Percentiles rank a stretch among this genome's conserved stretches.
These are phyloP conservation scores for Lycia hirtaria DNA, from an alignment of 2,888 invertebrate species.

Conservation along the genomic window DNA sequence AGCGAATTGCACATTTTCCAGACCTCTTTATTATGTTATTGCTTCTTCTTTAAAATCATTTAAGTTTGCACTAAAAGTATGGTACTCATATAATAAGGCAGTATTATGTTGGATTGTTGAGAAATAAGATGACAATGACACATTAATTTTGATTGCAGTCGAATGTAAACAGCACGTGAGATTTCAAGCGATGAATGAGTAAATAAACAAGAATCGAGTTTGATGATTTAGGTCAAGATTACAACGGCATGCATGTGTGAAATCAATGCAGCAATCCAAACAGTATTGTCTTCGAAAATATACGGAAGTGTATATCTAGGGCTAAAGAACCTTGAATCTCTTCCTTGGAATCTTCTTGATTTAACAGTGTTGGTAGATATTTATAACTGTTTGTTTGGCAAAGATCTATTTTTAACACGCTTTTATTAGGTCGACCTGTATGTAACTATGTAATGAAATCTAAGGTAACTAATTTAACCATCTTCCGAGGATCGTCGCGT, in stretches of 20 bases:
- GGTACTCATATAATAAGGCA: too few species aligned
- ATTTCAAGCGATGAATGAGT: slow-evolving; percentile 49
- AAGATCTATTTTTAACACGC: neutral
- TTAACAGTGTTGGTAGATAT: neutral
- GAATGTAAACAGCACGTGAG: slow-evolving; percentile 47
- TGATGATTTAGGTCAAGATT: slow-evolving; percentile 73
- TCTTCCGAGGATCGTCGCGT: too few species aligned
- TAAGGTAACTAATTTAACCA: too few species aligned
- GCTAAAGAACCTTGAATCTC: neutral
- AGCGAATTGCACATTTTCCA: too few species aligned
- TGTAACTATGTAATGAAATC: too few species aligned
- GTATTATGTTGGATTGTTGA: too few species aligned
- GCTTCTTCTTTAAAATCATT: too few species aligned
- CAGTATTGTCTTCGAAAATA: slow-evolving; percentile 25
- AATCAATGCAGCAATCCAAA: slow-evolving; percentile 20
- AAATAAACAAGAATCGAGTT: slow-evolving; percentile 65
- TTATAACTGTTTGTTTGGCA: neutral
- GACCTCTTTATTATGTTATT: too few species aligned
- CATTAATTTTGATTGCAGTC: slow-evolving; percentile 18
- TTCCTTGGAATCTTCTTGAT: too few species aligned
- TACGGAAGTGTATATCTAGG: neutral
- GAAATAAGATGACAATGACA: slow-evolving; percentile 16
- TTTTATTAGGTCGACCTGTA: too few species aligned
- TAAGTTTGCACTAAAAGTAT: too few species aligned
- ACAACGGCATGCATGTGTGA: slow-evolving; percentile 47